Evolutionary conservation across 2,113 vertebrate genomes (phyloP).

Genomic region (Australoheros scitulus): DNA sequence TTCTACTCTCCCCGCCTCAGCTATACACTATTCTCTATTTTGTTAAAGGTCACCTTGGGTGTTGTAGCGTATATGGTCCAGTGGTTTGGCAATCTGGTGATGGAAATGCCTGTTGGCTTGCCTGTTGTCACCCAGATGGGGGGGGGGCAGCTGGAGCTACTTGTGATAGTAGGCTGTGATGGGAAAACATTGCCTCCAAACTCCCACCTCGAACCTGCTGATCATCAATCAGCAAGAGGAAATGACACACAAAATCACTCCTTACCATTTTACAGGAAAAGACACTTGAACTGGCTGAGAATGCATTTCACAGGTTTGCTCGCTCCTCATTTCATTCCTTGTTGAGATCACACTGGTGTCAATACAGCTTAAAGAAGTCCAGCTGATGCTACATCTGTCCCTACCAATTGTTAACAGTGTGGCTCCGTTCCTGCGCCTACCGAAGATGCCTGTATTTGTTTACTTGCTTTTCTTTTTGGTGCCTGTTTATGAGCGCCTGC

Average conservation of each 20-base stretch:
- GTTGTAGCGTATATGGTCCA: conserved; percentile 54
- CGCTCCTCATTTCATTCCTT: conserved; percentile 16
- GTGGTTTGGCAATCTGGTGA: conserved; percentile 63
- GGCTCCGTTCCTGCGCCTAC: conserved; percentile 39
- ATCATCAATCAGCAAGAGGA: conserved; percentile 53
- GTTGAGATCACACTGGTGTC: conserved; percentile 48
- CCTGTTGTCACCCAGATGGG: conserved; percentile 33
- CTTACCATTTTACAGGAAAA: not conserved
- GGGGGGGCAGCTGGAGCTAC: conserved; percentile 48
- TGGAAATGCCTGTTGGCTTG: conserved; percentile 54
- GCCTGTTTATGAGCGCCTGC: conserved; percentile 36
- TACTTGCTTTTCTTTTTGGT: conserved; percentile 18
- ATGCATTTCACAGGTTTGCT: not conserved
- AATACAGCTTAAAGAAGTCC: conserved; percentile 53
- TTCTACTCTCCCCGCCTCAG: not conserved
- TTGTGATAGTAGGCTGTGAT: conserved; percentile 34
- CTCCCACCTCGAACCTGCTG: conserved; percentile 35
- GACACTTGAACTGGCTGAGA: conserved; percentile 9
- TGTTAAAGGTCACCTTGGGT: conserved; percentile 69
- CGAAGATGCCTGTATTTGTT: conserved; percentile 47
- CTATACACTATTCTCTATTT: conserved; percentile 30
- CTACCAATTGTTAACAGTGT: conserved; percentile 51
- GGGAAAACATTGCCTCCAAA: conserved; percentile 42
- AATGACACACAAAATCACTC: conserved; percentile 20
- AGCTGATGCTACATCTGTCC: conserved; percentile 51